These are phyloP conservation scores for Oscheius sp. DNA, from an alignment of 2,888 invertebrate species.

Conservation along the genomic window DNA sequence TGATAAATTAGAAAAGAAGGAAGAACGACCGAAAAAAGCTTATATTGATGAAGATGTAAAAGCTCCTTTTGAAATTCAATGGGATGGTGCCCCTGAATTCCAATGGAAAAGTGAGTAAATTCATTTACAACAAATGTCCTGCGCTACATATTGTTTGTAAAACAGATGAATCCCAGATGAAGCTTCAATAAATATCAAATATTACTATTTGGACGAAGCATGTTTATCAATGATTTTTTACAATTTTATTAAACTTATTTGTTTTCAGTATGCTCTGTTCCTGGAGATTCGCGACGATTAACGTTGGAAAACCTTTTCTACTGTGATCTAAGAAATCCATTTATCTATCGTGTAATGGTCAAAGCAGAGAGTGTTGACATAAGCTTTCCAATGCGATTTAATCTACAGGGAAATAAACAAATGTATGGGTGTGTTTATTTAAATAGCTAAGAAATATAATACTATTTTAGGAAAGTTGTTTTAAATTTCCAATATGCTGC, in stretches of 20 bases:
- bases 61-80: constrained; percentile 42
- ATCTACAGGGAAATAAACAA: constrained; percentile 32
- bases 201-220: too few relatives aligned
- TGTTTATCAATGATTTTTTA: too few relatives aligned
- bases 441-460: background rate
- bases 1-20: constrained; percentile 13
- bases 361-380: constrained; percentile 39
- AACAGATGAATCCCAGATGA: background rate
- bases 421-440: constrained; percentile 28
- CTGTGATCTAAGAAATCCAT: constrained; percentile 46
- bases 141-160: too few relatives aligned
- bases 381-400: constrained; percentile 38
- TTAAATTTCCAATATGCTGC: constrained; percentile 37
- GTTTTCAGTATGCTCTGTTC: constrained; percentile 24
- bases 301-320: constrained; percentile 45
- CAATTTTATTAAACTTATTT: too few relatives aligned
- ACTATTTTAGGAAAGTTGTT: constrained; percentile 35
- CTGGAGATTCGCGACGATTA: constrained; percentile 29
- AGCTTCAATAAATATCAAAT: background rate
- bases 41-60: constrained; percentile 48
- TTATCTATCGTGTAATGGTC: constrained; percentile 47
- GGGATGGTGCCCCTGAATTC: constrained; percentile 59
- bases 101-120: constrained; percentile 52
- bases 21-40: constrained; percentile 27
- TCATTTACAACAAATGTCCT: background rate